Conservation (phyloP, 2,888 invertebrate species). For the Patella pellucida region DNA sequence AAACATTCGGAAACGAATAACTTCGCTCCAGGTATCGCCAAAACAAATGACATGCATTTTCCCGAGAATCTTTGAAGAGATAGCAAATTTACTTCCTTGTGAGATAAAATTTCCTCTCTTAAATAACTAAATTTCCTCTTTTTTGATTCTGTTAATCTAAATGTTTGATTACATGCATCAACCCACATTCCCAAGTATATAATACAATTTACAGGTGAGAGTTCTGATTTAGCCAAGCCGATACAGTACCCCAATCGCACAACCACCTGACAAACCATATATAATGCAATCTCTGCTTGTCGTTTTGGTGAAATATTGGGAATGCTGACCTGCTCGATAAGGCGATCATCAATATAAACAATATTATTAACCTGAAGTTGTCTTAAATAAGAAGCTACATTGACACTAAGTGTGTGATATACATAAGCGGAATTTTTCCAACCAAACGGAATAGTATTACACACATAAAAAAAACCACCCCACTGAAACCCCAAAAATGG, state of each 20-base stretch:
- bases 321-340: background rate
- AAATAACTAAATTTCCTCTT: no score
- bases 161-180: background rate
- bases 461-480: background rate
- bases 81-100: no score
- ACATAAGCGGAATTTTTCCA: background rate
- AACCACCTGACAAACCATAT: background rate
- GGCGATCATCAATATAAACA: background rate
- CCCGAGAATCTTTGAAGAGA: background rate
- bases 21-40: background rate
- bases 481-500: background rate
- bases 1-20: background rate
- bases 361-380: background rate
- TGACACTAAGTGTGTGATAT: background rate
- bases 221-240: background rate
- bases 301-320: background rate
- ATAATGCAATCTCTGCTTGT: slow-evolving; percentile 1
- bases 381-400: background rate
- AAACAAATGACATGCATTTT: background rate
- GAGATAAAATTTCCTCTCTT: no score
- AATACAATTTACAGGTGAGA: background rate
- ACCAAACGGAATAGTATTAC: background rate
- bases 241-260: background rate
- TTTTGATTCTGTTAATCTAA: background rate
- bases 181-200: background rate